A percentile compares a stretch with the other conserved stretches of the same genome.
phyloP scores from a whole-genome alignment of 2,888 invertebrate species.

The Limnephilus auricula region DNA sequence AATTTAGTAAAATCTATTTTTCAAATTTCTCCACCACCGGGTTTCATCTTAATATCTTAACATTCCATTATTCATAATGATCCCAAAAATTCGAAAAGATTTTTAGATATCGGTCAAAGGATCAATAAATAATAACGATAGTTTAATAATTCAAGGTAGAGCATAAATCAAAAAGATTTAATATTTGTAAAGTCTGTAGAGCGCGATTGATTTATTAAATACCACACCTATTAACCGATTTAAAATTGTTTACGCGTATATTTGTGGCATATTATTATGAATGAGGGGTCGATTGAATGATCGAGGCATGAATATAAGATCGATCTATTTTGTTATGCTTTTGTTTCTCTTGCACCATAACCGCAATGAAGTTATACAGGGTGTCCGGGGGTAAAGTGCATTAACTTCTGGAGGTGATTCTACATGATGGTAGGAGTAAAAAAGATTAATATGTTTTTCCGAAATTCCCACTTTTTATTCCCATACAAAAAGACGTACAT shows the following conservation, averaged over 20 bases:
- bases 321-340: background rate
- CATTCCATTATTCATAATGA: background rate
- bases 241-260: background rate
- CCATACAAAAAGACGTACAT: too few species aligned
- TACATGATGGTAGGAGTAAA: too few species aligned
- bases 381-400: too few species aligned
- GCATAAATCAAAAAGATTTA: background rate
- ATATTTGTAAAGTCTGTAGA: background rate
- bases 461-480: too few species aligned
- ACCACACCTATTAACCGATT: background rate
- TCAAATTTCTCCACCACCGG: too few species aligned
- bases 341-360: background rate
- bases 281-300: background rate
- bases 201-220: background rate
- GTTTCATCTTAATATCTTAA: background rate
- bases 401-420: too few species aligned
- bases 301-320: background rate
- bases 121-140: background rate
- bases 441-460: too few species aligned
- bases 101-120: background rate
- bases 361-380: background rate
- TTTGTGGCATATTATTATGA: background rate
- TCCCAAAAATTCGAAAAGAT: background rate
- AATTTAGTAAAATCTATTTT: too few species aligned
- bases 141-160: background rate